Evolutionary conservation across 1,140 invertebrate genomes (phyloP), one percentile per base, ranked within the genome.

Genomic region (Drosophila arizonae): DNA sequence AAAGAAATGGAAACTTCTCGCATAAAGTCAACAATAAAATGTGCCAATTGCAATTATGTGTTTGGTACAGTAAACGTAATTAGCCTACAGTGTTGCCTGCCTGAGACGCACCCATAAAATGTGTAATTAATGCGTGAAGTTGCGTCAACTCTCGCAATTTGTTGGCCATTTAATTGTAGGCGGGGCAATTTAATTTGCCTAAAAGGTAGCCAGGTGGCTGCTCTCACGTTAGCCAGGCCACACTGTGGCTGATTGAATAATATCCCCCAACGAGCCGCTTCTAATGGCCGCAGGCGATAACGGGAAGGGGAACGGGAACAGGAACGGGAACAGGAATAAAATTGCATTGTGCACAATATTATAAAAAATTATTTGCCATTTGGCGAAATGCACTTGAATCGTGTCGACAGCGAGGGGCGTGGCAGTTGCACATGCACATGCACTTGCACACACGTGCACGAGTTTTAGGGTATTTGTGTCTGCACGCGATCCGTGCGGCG

Each of bases 11-110:
- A 30, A 79, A 81, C 78, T 86, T 86, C 70, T 30, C 45, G 60
- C 75, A 87, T 86, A 86, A 81, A 81, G 71, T 87, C 75, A 76
- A 81, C 82, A 79, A 78, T 81, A 76, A 78, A 86, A 76, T 75
- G 81, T 55, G 81, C 65, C 81, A 81, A 85, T 86, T 85, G 75
- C 65, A 61, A 86, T 85, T 85, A 80, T 77, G 67, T 77, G 81
- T 63, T 33, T 74, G 61, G 61, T 57, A 56, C 57, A 67, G 76
- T 86, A 81, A 68, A 33, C 56, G 51, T 85, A 86, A 85, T 85
- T 86, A 87, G 60, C 66, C 66, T 56, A 63, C 67, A 67, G 41
- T 48, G 15, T 17, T 61, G 24, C 48, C 68, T 54, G 63, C n/a
- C 9, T 30, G 41, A 10, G 21, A n/a, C 24, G 41, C n/a, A 63